A percentile compares a stretch with the other conserved stretches of the same genome.
Conservation (phyloP, 2,888 invertebrate species). For the Diarsia dahlii region DNA sequence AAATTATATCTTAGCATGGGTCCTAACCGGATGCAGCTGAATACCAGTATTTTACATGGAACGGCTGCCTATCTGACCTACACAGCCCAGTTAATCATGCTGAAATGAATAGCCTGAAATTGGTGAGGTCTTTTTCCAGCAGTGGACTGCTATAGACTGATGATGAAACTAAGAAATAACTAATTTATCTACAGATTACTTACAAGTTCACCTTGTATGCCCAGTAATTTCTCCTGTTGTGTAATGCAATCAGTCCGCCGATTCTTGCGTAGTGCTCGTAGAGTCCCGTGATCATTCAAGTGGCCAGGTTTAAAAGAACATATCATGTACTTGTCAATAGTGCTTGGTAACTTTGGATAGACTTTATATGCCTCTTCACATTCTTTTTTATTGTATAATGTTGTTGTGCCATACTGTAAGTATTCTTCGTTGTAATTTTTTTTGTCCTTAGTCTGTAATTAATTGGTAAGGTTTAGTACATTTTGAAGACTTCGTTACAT, state of each 20-base stretch:
- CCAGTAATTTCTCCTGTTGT: neutral
- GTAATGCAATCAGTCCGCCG: slow-evolving; percentile 17
- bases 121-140: neutral
- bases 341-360: slow-evolving; percentile 42
- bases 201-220: slow-evolving; percentile 10
- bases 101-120: neutral
- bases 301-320: slow-evolving; percentile 66
- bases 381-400: slow-evolving; percentile 59
- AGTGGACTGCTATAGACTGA: neutral
- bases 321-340: slow-evolving; percentile 74
- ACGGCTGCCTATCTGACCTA: no score
- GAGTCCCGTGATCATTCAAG: slow-evolving; percentile 53
- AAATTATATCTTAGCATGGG: no score
- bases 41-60: no score
- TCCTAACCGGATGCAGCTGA: no score
- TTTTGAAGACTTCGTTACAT: neutral
- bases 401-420: slow-evolving; percentile 62
- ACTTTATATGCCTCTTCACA: slow-evolving; percentile 65
- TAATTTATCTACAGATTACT: slow-evolving; percentile 20
- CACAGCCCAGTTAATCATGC: neutral
- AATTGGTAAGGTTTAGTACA: neutral
- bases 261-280: neutral
- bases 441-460: slow-evolving; percentile 60
- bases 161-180: neutral
- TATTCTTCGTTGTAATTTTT: slow-evolving; percentile 62